Conservation (phyloP, 2,113 vertebrate genomes). For the Muntiacus reevesi region DNA sequence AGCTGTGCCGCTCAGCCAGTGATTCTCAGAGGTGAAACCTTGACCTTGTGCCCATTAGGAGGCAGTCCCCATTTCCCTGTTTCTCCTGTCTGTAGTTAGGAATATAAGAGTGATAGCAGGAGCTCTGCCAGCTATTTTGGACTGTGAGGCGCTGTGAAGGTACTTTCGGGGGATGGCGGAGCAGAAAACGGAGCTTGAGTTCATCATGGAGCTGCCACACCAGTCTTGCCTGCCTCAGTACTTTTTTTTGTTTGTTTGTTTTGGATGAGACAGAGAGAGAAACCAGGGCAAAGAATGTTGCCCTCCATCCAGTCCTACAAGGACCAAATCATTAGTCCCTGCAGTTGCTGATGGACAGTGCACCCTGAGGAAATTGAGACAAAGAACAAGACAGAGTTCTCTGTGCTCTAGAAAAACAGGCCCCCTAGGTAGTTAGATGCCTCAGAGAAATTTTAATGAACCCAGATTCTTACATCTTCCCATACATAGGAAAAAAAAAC, state of each 20-base stretch:
- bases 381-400: not conserved
- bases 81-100: not conserved
- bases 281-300: not conserved
- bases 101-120: not conserved
- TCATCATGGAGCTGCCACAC: not conserved
- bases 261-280: not conserved
- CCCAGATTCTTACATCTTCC: not conserved
- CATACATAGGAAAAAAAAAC: not conserved
- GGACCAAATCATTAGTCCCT: not conserved
- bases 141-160: not conserved
- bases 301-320: not conserved
- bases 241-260: not conserved
- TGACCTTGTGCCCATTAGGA: rapidly evolving
- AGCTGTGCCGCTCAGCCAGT: rapidly evolving
- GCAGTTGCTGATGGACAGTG: not conserved
- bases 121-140: not conserved
- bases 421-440: not conserved
- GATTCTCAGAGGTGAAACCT: not conserved
- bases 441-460: not conserved
- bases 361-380: not conserved
- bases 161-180: too few relatives aligned
- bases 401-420: not conserved
- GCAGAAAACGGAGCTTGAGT: not conserved
- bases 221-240: not conserved
- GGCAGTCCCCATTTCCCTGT: not conserved